Evolutionary conservation across 2,797 vertebrate species (phyloP).

Genomic region (Aphelocoma californica): DNA sequence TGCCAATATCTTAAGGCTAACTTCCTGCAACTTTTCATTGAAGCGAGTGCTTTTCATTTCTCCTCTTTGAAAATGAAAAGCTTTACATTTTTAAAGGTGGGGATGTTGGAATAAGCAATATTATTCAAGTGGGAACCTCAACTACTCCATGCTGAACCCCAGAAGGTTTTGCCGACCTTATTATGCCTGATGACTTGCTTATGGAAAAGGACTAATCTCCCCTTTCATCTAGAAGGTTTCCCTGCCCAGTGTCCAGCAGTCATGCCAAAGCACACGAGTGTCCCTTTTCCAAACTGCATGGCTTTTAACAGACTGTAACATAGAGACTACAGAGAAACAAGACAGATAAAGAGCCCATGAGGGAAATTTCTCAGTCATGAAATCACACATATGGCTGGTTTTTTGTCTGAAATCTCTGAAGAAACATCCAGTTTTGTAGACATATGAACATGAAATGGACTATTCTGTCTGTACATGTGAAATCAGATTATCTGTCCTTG

Average conservation of each 20-base stretch:
- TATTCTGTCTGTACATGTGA: not conserved
- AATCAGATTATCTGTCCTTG: not conserved
- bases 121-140: not conserved
- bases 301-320: not conserved
- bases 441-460: not conserved
- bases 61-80: not conserved
- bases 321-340: not conserved
- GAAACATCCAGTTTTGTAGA: not conserved
- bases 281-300: not conserved
- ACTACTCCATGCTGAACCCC: not conserved
- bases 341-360: not conserved
- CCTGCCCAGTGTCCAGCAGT: not conserved
- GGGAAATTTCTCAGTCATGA: not conserved
- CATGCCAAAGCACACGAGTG: not conserved
- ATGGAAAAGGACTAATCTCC: not conserved
- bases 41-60: not conserved
- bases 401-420: not conserved
- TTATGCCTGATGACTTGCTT: not conserved
- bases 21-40: not conserved
- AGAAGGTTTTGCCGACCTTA: not conserved
- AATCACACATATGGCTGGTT: not conserved
- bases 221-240: not conserved
- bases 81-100: not conserved
- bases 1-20: not conserved
- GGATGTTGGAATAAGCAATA: not conserved